Evolutionary conservation across 2,797 vertebrate species (phyloP).

Genomic region (Helicolenus hilgendorfi): DNA sequence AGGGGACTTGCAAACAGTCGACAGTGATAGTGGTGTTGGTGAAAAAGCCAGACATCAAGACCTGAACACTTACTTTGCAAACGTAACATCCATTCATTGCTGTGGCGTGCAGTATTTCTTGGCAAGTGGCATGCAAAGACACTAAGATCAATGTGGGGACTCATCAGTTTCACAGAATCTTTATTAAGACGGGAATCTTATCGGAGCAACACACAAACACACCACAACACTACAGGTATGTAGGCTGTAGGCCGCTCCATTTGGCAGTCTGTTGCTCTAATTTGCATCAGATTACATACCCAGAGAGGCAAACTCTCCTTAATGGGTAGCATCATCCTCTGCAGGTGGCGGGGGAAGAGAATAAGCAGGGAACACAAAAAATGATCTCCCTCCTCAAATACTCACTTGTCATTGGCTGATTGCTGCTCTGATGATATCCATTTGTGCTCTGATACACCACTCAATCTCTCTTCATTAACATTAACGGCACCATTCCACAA

Average conservation of each 20-base stretch:
- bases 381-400: constrained; percentile 44
- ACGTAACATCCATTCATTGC: constrained; percentile 7
- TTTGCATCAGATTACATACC: constrained; percentile 82
- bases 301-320: constrained; percentile 74
- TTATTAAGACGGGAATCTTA: background rate
- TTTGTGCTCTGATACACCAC: constrained; percentile 68
- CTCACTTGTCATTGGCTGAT: constrained; percentile 64
- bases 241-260: constrained; percentile 25
- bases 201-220: constrained; percentile 2
- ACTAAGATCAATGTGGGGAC: constrained; percentile 28
- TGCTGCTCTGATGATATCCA: constrained; percentile 71
- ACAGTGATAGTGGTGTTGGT: constrained; percentile 43
- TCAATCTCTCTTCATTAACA: constrained; percentile 75
- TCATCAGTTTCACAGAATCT: constrained; percentile 11
- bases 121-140: constrained; percentile 13
- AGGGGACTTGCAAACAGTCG: constrained; percentile 50
- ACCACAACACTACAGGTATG: constrained; percentile 21
- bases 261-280: constrained; percentile 76
- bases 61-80: constrained; percentile 27
- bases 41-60: constrained; percentile 43
- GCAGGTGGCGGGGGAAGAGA: constrained; percentile 73
- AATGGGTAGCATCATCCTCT: constrained; percentile 79
- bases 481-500: constrained; percentile 64
- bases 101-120: constrained; percentile 9
- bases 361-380: constrained; percentile 56